Base-by-base conservation (phyloP, 2,888 invertebrate species). In the Watsonalla binaria region DNA sequence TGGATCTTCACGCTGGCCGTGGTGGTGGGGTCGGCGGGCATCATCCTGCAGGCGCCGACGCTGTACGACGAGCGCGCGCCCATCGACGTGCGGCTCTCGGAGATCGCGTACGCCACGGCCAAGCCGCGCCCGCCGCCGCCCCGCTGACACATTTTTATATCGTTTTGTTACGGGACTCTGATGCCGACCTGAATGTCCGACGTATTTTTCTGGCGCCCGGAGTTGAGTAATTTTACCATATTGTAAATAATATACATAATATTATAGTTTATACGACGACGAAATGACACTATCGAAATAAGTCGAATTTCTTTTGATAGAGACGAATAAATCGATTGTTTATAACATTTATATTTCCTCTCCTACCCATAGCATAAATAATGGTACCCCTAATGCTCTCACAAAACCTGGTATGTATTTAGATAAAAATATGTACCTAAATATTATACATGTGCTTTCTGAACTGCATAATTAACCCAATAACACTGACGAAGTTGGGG, bases 1-100 rank as follows among this genome's bases (percentile, higher is more conserved):
- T 98, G 98, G 96, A 98, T 99, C 84, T 99, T 99, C 92, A 98
- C 98, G 68, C 92, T 98, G 78, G 98, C 98, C 51, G 98, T 98
- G 75, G 92, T 98, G 62, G 96, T 98, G 63, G 98, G 98, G 47
- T 98, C 97, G 52, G 97, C 97, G 35, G 97, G 97, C 53, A 98
- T 98, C 81, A 98, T 98, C 76, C 92, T 98, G 66, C 97, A 98
- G 91, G 98, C 98, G 60, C 98, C 98, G 47, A 97, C 98, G 57
- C 92, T 98, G 61, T 98, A 98, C 92, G 97, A 98, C 90, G 96
- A 96, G 80, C 94, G 97, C 68, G 93, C 95, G 72, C 96, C 97
- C 62, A 96, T 97, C 80, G 96, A 97, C 89, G 94, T 96, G 74
- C 94, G 95, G 77, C 93, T 97, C 65, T 97, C 96, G 56, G 97